Evolutionary conservation across 2,113 vertebrate species (phyloP), one percentile per base, ranked within the genome.

Genomic region (Agapornis roseicollis): DNA sequence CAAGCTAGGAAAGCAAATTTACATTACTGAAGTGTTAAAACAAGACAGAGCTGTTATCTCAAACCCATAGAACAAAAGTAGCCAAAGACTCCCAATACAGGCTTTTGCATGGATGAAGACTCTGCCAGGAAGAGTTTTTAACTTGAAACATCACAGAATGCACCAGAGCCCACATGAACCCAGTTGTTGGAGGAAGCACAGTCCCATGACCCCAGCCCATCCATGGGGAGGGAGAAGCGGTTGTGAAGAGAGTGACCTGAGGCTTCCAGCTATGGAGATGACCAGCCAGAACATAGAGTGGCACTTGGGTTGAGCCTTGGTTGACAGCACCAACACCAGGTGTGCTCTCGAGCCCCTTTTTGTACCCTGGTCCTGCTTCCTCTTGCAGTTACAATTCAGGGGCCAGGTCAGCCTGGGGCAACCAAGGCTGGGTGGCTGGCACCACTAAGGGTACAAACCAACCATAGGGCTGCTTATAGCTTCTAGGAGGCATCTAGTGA

Each of bases 151-250:
- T 29, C 72, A 53, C 66, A 74, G 58, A 74, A 42, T 0, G 3
- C 22, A 65, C 50, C 33, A 15, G 35, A 52, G 31, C 14, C 12
- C 61, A 63, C 39, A 25, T 0, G 8, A 84, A 24, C 64, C 41
- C 44, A 3, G 37, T 16, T 4, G 5, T 7, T 65, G 33, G 24
- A 53, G 31, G 44, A 70, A 31, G 50, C 2, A 25, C 13, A 12
- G 39, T 28, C 35, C 50, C 1, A 1, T 24, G 61, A 64, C 24
- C 31, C 20, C 46, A 60, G 41, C 46, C 49, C 15, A 31, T 1
- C 1, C 0, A 1, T 3, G 2, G 23, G 50, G 28, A 49, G 11
- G 42, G 31, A 0, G 2, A 47, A 66, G 58, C 46, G 17, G 31
- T 28, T 1, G 6, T 66, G 31, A 61, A 44, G 35, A 66, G 39